Conservation (phyloP, 2,797 vertebrate genomes). For the Malurus splendens region DNA sequence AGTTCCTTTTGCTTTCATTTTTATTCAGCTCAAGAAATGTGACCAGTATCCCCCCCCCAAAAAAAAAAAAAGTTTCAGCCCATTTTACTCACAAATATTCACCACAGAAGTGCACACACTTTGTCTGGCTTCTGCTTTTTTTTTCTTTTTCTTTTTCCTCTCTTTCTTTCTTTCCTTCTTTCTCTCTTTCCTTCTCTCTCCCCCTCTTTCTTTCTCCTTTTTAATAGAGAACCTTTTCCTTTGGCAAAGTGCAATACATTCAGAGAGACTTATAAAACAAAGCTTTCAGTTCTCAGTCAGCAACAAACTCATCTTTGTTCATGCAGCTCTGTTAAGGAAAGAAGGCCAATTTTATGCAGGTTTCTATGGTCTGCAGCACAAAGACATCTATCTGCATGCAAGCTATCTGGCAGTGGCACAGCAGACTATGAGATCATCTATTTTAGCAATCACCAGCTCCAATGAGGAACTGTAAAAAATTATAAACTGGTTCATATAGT, state of each 20-base stretch:
- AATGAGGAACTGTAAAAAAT: constrained; percentile 68
- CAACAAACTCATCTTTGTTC: constrained; percentile 87
- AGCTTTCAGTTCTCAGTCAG: constrained; percentile 78
- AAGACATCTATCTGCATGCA: constrained; percentile 78
- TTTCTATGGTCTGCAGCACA: constrained; percentile 78
- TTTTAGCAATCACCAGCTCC: constrained; percentile 71
- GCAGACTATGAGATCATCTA: constrained; percentile 74
- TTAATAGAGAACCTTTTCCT: constrained; percentile 63
- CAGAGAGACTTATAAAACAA: constrained; percentile 78
- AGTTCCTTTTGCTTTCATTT: constrained; percentile 81
- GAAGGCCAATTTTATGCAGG: constrained; percentile 83
- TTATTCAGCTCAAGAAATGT: constrained; percentile 83
- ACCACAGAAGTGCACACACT: constrained; percentile 58
- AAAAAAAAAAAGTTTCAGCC: neutral
- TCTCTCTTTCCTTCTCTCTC: neutral
- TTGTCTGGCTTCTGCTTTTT: constrained; percentile 63
- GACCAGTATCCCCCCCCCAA: constrained; percentile 62
- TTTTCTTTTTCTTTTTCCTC: neutral
- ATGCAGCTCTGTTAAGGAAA: constrained; percentile 76
- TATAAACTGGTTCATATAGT: constrained; percentile 72
- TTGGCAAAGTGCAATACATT: constrained; percentile 73
- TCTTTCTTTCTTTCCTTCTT: neutral
- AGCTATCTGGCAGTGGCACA: constrained; percentile 71
- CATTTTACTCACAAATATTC: constrained; percentile 67
- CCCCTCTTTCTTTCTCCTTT: neutral